Evolutionary conservation across 2,113 vertebrate species (phyloP), one percentile per base, ranked within the genome.

Genomic region (Boulengeromyrus knoepffleri): DNA sequence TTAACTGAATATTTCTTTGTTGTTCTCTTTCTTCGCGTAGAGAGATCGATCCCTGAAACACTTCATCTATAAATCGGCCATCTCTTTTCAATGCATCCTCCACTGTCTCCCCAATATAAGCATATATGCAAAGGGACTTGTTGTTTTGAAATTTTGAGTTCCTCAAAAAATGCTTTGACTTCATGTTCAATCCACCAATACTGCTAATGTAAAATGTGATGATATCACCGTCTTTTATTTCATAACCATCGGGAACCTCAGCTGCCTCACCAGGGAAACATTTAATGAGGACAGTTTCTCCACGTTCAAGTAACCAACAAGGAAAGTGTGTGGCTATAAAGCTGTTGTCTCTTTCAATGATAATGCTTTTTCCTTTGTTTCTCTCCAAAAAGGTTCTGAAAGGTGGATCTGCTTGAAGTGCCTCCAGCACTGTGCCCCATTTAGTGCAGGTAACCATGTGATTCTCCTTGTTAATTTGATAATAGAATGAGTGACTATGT

Each of bases 261-360:
- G 21, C 31, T 19, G 39, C 2, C 10, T 24, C 13, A 0, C 24
- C 27, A 39, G 27, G 0, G 8, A 87, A 13, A 31, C 31, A 3
- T 21, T 58, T 17, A 45, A 84, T n/a, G 8, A 1, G 39, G 19
- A 91, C 39, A 12, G 15, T 8, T 84, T 88, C 45, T 36, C 19
- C 27, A 0, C 58, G 5, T 12, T 39, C 2, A 50, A 90, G 15
- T n/a, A 89, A 36, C 1, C 42, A 46, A 50, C 66, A 88, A n/a
- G 89, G 89, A 49, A 91, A 89, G 13, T 91, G 70, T 53, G 46
- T n/a, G 39, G 90, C 42, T 83, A 91, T 66, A 47, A 42, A 5
- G 0, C 31, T 24, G 31, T 39, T 8, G 42, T 39, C 4, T 83
- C 5, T 84, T 49, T 49, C 27, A 85, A 87, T 89, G 27, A 89